These are phyloP conservation scores for Melanogrammus aeglefinus DNA, from an alignment of 2,797 vertebrate species.

Conservation along the genomic window DNA sequence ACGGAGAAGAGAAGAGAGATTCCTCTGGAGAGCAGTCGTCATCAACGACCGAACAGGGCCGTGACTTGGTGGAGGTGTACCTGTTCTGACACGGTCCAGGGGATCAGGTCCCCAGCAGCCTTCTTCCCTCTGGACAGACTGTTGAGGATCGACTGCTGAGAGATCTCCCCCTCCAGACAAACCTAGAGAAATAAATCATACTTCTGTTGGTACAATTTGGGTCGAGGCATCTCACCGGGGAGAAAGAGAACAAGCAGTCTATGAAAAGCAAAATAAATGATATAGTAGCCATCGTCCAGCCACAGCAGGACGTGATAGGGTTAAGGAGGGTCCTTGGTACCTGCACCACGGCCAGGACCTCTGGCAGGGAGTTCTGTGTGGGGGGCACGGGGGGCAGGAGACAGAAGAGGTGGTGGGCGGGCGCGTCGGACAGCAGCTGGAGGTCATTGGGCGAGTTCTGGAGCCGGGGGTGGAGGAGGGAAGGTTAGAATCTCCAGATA, in stretches of 20 bases:
- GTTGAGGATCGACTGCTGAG: constrained; percentile 89
- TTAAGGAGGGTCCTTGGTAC: constrained; percentile 54
- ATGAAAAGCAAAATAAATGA: no score
- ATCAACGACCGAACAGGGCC: not conserved
- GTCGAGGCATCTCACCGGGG: not conserved
- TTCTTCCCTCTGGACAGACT: constrained; percentile 98
- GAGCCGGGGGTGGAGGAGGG: not conserved
- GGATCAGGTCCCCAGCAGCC: constrained; percentile 94
- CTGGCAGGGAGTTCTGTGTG: constrained; percentile 92
- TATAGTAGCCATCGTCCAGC: no score
- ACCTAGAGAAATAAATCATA: constrained; percentile 72
- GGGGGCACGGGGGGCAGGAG: constrained; percentile 91
- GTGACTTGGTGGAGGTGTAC: constrained; percentile 55
- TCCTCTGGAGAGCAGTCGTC: not conserved
- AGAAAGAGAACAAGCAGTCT: not conserved
- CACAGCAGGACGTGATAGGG: no score
- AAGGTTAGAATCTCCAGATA: not conserved
- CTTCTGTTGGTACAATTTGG: not conserved
- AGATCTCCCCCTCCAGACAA: constrained; percentile 95
- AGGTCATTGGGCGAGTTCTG: constrained; percentile 98
- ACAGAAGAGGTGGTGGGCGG: constrained; percentile 97
- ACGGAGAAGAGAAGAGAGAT: not conserved
- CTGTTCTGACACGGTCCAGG: constrained; percentile 97
- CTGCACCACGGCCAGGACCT: constrained; percentile 95
- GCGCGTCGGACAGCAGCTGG: constrained; percentile 96